Evolutionary conservation across 2,797 vertebrate species (phyloP), one percentile per base, ranked within the genome.

Genomic region (Periophthalmus magnuspinnatus): DNA sequence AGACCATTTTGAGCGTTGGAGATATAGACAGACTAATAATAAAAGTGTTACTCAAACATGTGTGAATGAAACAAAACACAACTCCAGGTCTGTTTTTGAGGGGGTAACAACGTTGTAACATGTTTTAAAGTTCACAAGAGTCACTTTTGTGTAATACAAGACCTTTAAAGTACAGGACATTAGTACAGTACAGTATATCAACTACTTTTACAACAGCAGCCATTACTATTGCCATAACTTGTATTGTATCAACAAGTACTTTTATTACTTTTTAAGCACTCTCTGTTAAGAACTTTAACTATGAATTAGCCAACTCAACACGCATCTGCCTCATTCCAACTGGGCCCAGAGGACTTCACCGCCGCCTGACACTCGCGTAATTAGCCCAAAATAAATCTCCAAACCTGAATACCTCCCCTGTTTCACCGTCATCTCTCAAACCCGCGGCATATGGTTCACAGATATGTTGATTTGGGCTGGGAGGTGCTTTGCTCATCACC

Each of bases 351-450:
- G 62, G 62, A 28, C 62, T 17, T 64, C 38, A 21, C 34, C 59
- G n/a, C 59, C 5, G 41, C 21, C 41, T 64, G 41, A 28, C 21
- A 28, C 41, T 2, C 1, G 5, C 1, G 41, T 48, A 47, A 64
- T 64, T 64, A 47, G 62, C 41, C 41, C 41, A 48, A 64, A 64
- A 47, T 64, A 48, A 64, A 47, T 47, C 62, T 64, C 41, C 41
- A 2, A 32, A 41, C 5, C 59, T 22, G 10, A 28, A 64, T 17
- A 22, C 22, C 41, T 64, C 62, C 62, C 10, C 41, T 47, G 41
- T 64, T 57, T 47, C 41, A 3, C 36, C 5, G 36, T 62, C 36
- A 13, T 14, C 22, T 16, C 22, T 17, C 22, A 32, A 17, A 16
- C 6, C 36, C 5, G 14, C 13, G 16, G 62, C 62, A 64, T 64